phyloP scores from a whole-genome alignment of 2,888 invertebrate genomes.

The Lysandra bellargus region DNA sequence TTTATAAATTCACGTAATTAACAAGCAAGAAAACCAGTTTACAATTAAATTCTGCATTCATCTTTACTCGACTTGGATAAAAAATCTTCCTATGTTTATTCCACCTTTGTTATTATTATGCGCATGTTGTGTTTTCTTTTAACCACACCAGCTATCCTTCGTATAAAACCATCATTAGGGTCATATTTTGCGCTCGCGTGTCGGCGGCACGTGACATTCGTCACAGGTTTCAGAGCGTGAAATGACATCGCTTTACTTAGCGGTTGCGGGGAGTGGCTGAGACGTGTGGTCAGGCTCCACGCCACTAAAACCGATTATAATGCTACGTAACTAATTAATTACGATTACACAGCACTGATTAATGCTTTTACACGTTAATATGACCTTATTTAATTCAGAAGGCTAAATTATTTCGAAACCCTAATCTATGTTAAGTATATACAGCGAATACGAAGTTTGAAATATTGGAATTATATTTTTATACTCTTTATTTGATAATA shows the following conservation, averaged over 20 bases:
- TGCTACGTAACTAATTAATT: constrained; percentile 45
- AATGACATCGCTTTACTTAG: constrained; percentile 62
- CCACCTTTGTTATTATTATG: not conserved
- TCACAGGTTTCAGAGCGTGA: constrained; percentile 64
- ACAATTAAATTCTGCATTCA: not conserved
- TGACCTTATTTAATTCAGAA: not conserved
- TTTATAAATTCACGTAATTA: not conserved
- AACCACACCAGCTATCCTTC: not conserved
- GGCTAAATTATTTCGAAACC: too few species aligned
- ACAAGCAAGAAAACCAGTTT: not conserved
- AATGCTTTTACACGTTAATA: not conserved
- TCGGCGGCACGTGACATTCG: constrained; percentile 56
- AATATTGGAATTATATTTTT: too few species aligned
- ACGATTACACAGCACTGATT: constrained; percentile 38
- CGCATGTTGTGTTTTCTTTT: not conserved
- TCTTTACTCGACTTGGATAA: not conserved
- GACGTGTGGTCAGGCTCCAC: constrained; percentile 62
- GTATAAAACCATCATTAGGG: constrained; percentile 14
- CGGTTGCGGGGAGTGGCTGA: constrained; percentile 57
- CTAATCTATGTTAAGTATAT: too few species aligned
- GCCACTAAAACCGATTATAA: constrained; percentile 50
- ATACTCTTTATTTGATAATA: not conserved
- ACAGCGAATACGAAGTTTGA: too few species aligned
- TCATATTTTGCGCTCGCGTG: constrained; percentile 34
- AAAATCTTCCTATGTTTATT: not conserved